phyloP scores from a whole-genome alignment of 1,140 invertebrate species.

The Globodera rostochiensis region DNA sequence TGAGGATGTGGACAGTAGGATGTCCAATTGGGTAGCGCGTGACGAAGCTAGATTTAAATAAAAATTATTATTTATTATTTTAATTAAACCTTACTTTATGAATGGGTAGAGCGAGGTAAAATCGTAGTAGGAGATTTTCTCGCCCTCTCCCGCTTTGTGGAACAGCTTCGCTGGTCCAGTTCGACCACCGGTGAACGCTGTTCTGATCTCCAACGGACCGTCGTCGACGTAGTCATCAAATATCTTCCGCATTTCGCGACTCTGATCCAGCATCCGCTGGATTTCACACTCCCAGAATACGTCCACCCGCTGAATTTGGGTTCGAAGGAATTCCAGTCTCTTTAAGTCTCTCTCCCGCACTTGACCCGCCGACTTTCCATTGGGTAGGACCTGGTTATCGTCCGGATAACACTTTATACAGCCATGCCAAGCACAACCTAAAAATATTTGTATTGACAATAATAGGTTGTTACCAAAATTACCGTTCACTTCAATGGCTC shows the following conservation, averaged over 20 bases:
- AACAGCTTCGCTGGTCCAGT: background rate
- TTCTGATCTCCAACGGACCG: constrained; percentile 8
- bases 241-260: background rate
- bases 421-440: constrained; percentile 15
- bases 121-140: constrained; percentile 7
- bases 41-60: background rate
- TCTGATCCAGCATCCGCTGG: background rate
- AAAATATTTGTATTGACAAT: too few species aligned
- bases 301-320: background rate
- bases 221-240: constrained; percentile 7
- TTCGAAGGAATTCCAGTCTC: background rate
- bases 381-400: too few species aligned
- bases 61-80: too few species aligned
- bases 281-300: constrained; percentile 24
- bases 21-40: background rate
- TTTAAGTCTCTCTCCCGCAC: too few species aligned
- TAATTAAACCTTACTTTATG: too few species aligned
- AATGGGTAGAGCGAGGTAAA: background rate
- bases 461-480: too few species aligned
- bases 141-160: background rate
- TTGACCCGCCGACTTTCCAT: too few species aligned
- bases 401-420: background rate
- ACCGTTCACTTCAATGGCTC: constrained; percentile 20
- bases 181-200: background rate
- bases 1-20: too few species aligned